These are phyloP conservation scores for Numenius arquata DNA, from an alignment of 2,113 vertebrate species.

Conservation along the genomic window DNA sequence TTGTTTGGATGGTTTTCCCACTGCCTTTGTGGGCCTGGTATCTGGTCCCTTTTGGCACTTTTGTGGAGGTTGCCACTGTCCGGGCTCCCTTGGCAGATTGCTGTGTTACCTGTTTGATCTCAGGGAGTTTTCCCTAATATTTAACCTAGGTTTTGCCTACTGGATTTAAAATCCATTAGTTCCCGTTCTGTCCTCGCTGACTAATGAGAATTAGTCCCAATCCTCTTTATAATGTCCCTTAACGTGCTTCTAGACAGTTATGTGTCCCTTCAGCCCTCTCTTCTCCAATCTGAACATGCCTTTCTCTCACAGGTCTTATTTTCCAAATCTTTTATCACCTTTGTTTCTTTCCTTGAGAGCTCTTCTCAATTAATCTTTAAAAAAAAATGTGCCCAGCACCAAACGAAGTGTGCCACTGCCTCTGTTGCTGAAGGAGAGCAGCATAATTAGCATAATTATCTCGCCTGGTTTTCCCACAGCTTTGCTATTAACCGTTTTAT, in stretches of 20 bases:
- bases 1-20: constrained; percentile 18
- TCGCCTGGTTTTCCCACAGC: neutral
- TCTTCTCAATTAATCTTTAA: neutral
- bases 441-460: neutral
- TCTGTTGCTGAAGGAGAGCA: neutral
- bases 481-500: neutral
- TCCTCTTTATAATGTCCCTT: neutral
- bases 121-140: neutral
- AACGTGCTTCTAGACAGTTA: neutral
- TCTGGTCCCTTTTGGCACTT: neutral
- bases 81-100: neutral
- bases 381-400: neutral
- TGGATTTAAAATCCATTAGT: constrained; percentile 30
- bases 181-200: constrained; percentile 43
- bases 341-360: neutral
- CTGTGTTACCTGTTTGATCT: neutral
- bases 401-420: neutral
- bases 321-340: constrained; percentile 14
- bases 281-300: neutral
- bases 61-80: neutral
- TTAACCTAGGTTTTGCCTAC: constrained; percentile 35
- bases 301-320: constrained; percentile 17
- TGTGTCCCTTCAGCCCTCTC: neutral
- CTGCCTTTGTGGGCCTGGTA: neutral
- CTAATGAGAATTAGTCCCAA: constrained; percentile 15